Evolutionary conservation across 2,888 invertebrate genomes (phyloP).

Genomic region (Torymus auratus): DNA sequence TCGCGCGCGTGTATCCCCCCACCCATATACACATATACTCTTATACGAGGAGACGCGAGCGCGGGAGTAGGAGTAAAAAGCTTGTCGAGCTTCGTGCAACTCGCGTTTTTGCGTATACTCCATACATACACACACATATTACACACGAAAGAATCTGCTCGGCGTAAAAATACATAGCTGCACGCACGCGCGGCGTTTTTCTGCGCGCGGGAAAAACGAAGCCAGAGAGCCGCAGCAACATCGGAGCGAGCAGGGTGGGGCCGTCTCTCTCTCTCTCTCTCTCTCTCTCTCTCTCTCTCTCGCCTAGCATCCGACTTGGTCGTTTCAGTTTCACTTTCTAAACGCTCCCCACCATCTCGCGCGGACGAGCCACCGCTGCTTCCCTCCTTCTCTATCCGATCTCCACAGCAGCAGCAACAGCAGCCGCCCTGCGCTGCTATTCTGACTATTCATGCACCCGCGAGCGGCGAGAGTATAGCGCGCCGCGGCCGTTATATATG

Average conservation of each 20-base stretch:
- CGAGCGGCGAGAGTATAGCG: neutral
- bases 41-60: conserved; percentile 23
- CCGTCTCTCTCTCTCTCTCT: conserved; percentile 28
- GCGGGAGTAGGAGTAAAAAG: conserved; percentile 58
- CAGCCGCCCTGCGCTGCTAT: conserved; percentile 52
- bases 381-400: conserved; percentile 39
- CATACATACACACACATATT: no score
- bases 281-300: neutral
- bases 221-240: neutral
- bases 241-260: conserved; percentile 39
- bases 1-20: neutral
- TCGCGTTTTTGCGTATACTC: neutral
- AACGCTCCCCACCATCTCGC: conserved; percentile 65
- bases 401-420: conserved; percentile 9
- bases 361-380: conserved; percentile 36
- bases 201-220: conserved; percentile 7
- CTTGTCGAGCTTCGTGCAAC: conserved; percentile 57
- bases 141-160: no score
- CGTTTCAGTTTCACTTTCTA: conserved; percentile 77
- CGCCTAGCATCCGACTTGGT: conserved; percentile 70
- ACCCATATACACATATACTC: neutral
- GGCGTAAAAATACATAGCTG: no score
- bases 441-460: conserved; percentile 44
- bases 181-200: no score
- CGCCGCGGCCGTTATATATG: neutral